These are phyloP conservation scores for Diarsia rubi DNA, from an alignment of 2,888 invertebrate species.

Conservation along the genomic window DNA sequence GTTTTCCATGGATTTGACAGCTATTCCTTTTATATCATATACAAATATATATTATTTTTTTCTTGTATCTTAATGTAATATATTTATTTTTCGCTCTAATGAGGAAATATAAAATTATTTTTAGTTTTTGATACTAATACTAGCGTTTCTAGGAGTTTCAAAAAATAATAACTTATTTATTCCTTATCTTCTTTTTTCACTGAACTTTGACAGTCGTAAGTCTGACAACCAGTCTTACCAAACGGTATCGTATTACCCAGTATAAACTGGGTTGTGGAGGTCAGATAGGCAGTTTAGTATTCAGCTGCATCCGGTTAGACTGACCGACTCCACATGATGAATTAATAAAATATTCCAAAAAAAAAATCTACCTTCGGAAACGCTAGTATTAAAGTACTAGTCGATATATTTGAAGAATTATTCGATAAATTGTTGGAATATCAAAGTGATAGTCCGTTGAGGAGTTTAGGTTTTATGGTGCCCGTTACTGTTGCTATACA, in stretches of 20 bases:
- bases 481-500: slow-evolving; percentile 8
- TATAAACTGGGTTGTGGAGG: too few species aligned
- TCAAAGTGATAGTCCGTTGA: slow-evolving; percentile 14
- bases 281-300: too few species aligned
- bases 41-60: slow-evolving; percentile 67
- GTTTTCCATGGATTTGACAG: slow-evolving; percentile 66
- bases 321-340: too few species aligned
- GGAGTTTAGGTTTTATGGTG: slow-evolving; percentile 29
- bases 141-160: slow-evolving; percentile 27
- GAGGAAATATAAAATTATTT: slow-evolving; percentile 20
- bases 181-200: too few species aligned
- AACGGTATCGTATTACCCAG: too few species aligned
- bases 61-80: slow-evolving; percentile 39
- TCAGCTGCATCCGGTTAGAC: too few species aligned
- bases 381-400: slow-evolving; percentile 14
- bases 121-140: neutral
- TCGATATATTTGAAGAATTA: slow-evolving; percentile 28
- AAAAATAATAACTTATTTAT: neutral
- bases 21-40: slow-evolving; percentile 44
- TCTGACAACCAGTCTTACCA: too few species aligned
- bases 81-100: slow-evolving; percentile 28
- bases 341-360: neutral
- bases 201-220: too few species aligned
- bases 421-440: slow-evolving; percentile 13
- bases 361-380: neutral